These are phyloP conservation scores for Ephydatia muelleri DNA, from an alignment of 37 sponge, comb jelly and placozoan species.

Conservation along the genomic window DNA sequence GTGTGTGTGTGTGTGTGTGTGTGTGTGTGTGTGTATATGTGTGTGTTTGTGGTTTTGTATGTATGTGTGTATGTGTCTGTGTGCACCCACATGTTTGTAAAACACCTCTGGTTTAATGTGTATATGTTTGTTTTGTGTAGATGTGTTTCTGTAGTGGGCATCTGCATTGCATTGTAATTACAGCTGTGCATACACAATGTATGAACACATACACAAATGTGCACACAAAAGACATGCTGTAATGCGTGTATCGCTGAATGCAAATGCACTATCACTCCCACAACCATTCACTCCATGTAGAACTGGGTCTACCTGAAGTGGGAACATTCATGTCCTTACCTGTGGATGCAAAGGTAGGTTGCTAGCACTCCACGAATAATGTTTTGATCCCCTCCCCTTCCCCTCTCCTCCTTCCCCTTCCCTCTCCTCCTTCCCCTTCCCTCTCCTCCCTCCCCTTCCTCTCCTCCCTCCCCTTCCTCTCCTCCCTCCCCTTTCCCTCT, in stretches of 20 bases:
- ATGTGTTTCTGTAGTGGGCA: too few relatives aligned
- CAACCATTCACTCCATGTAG: not conserved
- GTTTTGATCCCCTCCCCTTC: not conserved
- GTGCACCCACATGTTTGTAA: too few relatives aligned
- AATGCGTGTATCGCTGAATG: too few relatives aligned
- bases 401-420: not conserved
- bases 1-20: too few relatives aligned
- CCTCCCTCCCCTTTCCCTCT: not conserved
- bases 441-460: not conserved
- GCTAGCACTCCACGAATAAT: not conserved
- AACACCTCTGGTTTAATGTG: too few relatives aligned
- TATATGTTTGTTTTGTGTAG: too few relatives aligned
- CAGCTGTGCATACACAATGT: too few relatives aligned
- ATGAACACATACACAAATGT: not conserved
- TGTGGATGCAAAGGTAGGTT: not conserved
- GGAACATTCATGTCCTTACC: not conserved
- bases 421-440: not conserved
- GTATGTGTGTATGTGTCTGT: too few relatives aligned
- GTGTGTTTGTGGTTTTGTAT: too few relatives aligned
- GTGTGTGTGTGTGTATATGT: too few relatives aligned
- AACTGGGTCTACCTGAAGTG: not conserved
- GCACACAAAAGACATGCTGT: not conserved
- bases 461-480: not conserved
- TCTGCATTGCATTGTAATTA: too few relatives aligned
- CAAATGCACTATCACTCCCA: not conserved